These are phyloP conservation scores for Dendroctonus ponderosae DNA, from an alignment of 1,140 invertebrate genomes.

Conservation along the genomic window DNA sequence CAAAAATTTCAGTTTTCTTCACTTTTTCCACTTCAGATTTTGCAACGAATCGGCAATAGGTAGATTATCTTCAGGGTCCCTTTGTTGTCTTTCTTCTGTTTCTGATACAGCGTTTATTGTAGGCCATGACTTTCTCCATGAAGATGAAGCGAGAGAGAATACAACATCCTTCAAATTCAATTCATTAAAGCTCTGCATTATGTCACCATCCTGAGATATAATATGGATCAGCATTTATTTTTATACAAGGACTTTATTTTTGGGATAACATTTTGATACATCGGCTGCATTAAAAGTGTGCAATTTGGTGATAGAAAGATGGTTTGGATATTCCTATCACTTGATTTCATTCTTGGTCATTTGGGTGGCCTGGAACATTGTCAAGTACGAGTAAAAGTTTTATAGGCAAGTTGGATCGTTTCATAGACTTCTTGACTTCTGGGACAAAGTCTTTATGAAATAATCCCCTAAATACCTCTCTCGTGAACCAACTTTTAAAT, in stretches of 20 bases:
- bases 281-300: slow-evolving; percentile 47
- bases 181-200: slow-evolving; percentile 16
- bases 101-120: neutral
- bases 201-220: too few species aligned
- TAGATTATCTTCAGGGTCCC: neutral
- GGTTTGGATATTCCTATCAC: slow-evolving; percentile 37
- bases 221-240: too few species aligned
- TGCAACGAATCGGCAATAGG: too few species aligned
- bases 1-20: neutral
- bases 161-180: slow-evolving; percentile 30
- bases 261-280: too few species aligned
- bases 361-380: slow-evolving; percentile 45
- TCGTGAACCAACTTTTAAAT: slow-evolving; percentile 40
- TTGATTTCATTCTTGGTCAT: too few species aligned
- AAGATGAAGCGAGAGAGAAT: neutral
- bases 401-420: slow-evolving; percentile 41
- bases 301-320: slow-evolving; percentile 51
- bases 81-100: too few species aligned
- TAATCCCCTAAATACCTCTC: slow-evolving; percentile 40
- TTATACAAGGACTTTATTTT: slow-evolving; percentile 40
- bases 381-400: slow-evolving; percentile 45
- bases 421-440: slow-evolving; percentile 39
- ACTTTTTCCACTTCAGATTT: neutral
- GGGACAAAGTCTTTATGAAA: slow-evolving; percentile 48
- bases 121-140: slow-evolving; percentile 3